Conservation (phyloP, 2,888 invertebrate species). For the Lithophane semibrunnea region DNA sequence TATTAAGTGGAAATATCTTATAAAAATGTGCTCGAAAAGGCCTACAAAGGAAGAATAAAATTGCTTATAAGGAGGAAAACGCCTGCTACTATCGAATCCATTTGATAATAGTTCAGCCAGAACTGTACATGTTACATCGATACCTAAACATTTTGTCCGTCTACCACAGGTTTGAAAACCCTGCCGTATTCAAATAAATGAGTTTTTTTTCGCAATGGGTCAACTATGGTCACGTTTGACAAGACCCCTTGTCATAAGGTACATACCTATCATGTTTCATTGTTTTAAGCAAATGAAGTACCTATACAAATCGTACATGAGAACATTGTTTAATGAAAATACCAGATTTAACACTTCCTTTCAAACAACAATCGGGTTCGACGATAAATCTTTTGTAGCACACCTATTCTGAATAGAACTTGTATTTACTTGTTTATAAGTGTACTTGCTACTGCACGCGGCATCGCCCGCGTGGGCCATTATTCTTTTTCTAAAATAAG, state of each 20-base stretch:
- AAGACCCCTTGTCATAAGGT: slow-evolving; percentile 43
- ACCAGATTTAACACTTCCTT: slow-evolving; percentile 27
- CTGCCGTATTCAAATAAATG: slow-evolving; percentile 44
- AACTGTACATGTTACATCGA: too few species aligned
- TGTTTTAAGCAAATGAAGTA: slow-evolving; percentile 35
- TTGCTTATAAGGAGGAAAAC: not conserved
- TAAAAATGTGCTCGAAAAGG: not conserved
- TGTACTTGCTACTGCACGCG: too few species aligned
- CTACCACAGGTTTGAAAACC: slow-evolving; percentile 23
- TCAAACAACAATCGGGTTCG: slow-evolving; percentile 27
- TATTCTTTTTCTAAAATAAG: too few species aligned
- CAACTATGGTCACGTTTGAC: slow-evolving; percentile 51
- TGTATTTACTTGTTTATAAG: slow-evolving; percentile 14
- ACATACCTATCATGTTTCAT: slow-evolving; percentile 30
- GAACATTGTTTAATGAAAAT: slow-evolving; percentile 29
- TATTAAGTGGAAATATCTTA: too few species aligned
- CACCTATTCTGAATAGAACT: slow-evolving; percentile 2
- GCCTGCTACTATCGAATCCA: too few species aligned
- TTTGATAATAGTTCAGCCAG: too few species aligned
- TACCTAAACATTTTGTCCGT: not conserved
- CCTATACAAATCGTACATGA: not conserved
- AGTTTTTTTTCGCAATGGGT: slow-evolving; percentile 51
- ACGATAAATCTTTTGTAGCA: slow-evolving; percentile 21
- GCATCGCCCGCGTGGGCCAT: too few species aligned
- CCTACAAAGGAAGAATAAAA: too few species aligned